Conservation (phyloP, 1,140 invertebrate species). For the Cyphomyrmex costatus region DNA sequence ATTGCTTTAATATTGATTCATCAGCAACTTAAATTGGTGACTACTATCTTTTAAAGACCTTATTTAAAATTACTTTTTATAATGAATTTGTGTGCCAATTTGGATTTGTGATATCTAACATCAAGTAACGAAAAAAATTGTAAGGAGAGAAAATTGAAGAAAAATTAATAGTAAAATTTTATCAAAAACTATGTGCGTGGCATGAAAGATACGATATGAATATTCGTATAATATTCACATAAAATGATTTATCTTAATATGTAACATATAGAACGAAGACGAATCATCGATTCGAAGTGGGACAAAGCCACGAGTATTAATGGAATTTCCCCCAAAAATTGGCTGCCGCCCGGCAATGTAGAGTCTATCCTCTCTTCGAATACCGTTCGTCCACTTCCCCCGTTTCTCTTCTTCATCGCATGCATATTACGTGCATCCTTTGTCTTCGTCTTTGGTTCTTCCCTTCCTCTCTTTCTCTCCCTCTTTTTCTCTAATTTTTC, state of each 20-base stretch:
- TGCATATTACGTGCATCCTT: conserved; percentile 8
- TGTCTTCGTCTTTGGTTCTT: conserved; percentile 7
- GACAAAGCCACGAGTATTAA: conserved; percentile 60
- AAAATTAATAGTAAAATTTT: conserved; percentile 5
- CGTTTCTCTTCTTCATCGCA: neutral
- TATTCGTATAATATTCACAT: neutral
- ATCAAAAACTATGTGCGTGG: neutral
- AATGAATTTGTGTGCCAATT: neutral
- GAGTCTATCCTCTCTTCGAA: conserved; percentile 28
- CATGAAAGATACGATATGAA: conserved; percentile 8
- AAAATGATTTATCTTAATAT: conserved; percentile 34
- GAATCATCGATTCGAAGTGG: conserved; percentile 55
- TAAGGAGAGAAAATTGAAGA: no score
- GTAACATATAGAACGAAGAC: conserved; percentile 9
- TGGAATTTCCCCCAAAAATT: conserved; percentile 61
- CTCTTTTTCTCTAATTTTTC: neutral
- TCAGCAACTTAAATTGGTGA: neutral
- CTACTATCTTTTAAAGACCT: neutral
- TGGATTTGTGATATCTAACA: neutral
- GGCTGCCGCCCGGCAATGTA: conserved; percentile 45
- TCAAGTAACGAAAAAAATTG: neutral
- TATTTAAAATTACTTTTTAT: neutral
- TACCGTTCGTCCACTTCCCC: neutral
- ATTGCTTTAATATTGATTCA: neutral
- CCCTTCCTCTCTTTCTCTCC: neutral